Percentiles rank a stretch among this genome's conserved stretches.
Evolutionary conservation across 2,888 invertebrate genomes (phyloP).

Genomic region (Hirtodrosophila alboralis): DNA sequence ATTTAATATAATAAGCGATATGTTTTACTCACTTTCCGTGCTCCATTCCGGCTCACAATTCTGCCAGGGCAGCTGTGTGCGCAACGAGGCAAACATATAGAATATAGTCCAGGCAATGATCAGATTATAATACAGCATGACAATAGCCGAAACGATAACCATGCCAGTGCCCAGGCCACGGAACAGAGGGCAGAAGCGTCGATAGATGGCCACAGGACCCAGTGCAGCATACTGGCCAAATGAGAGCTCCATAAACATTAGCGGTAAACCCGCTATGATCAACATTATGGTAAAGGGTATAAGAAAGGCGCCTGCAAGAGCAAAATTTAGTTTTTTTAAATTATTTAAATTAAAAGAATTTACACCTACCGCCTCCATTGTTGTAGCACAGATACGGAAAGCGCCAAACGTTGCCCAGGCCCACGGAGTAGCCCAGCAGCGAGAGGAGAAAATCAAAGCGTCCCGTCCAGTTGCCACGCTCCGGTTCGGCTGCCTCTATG

Average conservation of each 20-base stretch:
- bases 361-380: slow-evolving; percentile 88
- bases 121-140: slow-evolving; percentile 91
- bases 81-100: slow-evolving; percentile 89
- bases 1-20: no score
- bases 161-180: slow-evolving; percentile 90
- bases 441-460: slow-evolving; percentile 90
- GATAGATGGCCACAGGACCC: slow-evolving; percentile 92
- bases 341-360: no score
- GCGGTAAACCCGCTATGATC: slow-evolving; percentile 90
- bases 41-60: slow-evolving; percentile 90
- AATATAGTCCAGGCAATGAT: slow-evolving; percentile 92
- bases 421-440: slow-evolving; percentile 89
- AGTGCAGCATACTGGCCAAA: slow-evolving; percentile 92
- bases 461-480: slow-evolving; percentile 90
- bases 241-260: slow-evolving; percentile 94
- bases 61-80: slow-evolving; percentile 89
- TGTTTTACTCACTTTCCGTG: slow-evolving; percentile 86
- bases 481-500: slow-evolving; percentile 83
- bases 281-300: slow-evolving; percentile 93
- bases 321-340: neutral
- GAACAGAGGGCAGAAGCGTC: slow-evolving; percentile 89
- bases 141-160: slow-evolving; percentile 90
- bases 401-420: slow-evolving; percentile 90
- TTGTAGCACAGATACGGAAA: slow-evolving; percentile 91
- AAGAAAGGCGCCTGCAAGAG: slow-evolving; percentile 89